A percentile compares a stretch with the other conserved stretches of the same genome.
Evolutionary conservation across 92 coral and sea anemone species (phyloP).

Genomic region (Porites evermanni): DNA sequence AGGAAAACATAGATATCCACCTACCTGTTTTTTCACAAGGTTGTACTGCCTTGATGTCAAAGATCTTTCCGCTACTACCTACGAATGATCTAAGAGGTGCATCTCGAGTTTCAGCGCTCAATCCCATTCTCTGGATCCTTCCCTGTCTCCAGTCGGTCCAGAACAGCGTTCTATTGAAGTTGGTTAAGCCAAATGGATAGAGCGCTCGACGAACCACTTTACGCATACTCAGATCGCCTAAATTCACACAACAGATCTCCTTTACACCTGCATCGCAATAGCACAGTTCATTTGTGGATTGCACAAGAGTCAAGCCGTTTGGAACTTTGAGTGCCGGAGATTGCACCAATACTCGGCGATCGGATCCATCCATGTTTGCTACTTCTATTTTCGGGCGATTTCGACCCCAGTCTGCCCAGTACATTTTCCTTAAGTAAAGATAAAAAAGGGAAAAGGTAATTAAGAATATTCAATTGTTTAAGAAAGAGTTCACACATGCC

Average conservation of each 20-base stretch:
- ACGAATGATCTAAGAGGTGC: constrained; percentile 68
- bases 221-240: constrained; percentile 71
- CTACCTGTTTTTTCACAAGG: constrained; percentile 80
- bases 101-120: constrained; percentile 64
- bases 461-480: background rate
- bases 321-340: constrained; percentile 77
- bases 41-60: constrained; percentile 88
- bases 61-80: constrained; percentile 86
- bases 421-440: constrained; percentile 77
- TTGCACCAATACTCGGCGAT: constrained; percentile 80
- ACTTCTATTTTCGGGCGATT: constrained; percentile 91
- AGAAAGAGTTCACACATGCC: too few species aligned
- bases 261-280: constrained; percentile 93
- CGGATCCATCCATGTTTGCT: constrained; percentile 92
- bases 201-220: constrained; percentile 53
- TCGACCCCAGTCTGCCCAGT: constrained; percentile 99
- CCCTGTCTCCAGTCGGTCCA: constrained; percentile 96
- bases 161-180: constrained; percentile 83
- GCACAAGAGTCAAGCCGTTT: constrained; percentile 90
- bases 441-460: background rate
- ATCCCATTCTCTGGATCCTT: constrained; percentile 84
- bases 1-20: background rate
- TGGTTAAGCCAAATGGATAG: constrained; percentile 91
- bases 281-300: constrained; percentile 87
- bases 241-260: constrained; percentile 85